These are phyloP conservation scores for Echiichthys vipera DNA, from an alignment of 2,797 vertebrate genomes.

Conservation along the genomic window DNA sequence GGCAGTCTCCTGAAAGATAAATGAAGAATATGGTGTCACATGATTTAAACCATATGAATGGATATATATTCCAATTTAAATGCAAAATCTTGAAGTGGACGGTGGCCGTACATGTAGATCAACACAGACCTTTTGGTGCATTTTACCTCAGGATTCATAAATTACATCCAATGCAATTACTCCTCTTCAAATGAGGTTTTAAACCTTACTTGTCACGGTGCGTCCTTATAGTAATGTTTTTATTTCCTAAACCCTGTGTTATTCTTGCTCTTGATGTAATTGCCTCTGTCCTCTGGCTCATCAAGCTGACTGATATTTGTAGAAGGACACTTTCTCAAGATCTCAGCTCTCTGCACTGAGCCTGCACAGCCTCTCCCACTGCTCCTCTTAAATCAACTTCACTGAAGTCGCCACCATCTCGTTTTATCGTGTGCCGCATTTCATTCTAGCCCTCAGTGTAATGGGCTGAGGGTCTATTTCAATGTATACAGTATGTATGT, in stretches of 20 bases:
- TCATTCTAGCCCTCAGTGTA: constrained; percentile 1
- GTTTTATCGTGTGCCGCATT: constrained; percentile 35
- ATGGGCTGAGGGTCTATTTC: constrained; percentile 23
- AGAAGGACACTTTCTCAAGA: constrained; percentile 70
- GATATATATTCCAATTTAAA: constrained; percentile 86
- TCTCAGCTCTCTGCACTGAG: constrained; percentile 33
- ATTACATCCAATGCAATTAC: constrained; percentile 80
- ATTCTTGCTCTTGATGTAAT: constrained; percentile 82
- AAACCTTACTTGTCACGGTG: constrained; percentile 68
- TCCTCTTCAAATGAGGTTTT: constrained; percentile 82
- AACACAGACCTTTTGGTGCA: constrained; percentile 72
- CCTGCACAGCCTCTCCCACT: constrained; percentile 3
- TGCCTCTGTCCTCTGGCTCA: constrained; percentile 82
- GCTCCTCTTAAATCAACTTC: constrained; percentile 53
- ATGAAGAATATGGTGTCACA: constrained; percentile 65
- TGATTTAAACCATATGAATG: constrained; percentile 77
- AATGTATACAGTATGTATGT: constrained; percentile 3
- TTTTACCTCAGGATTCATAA: constrained; percentile 75
- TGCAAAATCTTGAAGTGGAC: constrained; percentile 77
- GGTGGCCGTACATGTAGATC: constrained; percentile 69
- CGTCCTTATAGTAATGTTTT: constrained; percentile 82
- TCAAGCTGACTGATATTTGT: constrained; percentile 81
- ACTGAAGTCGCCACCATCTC: not conserved
- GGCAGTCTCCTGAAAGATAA: constrained; percentile 73
- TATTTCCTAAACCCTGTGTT: constrained; percentile 82